Conservation (phyloP, 1,140 invertebrate species). For the Latrodectus geometricus region DNA sequence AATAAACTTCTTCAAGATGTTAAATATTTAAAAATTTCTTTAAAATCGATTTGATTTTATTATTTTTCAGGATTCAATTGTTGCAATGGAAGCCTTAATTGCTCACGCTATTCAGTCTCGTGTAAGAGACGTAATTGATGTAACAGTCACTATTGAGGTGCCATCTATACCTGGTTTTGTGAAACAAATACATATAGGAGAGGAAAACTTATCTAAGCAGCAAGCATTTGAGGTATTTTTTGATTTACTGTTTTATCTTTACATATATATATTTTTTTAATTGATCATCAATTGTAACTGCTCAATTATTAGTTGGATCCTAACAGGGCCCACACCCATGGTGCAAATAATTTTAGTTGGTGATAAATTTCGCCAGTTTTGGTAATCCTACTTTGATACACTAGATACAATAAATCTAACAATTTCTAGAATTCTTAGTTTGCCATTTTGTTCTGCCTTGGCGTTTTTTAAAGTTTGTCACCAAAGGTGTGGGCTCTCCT, state of each 20-base stretch:
- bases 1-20: too few relatives aligned
- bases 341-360: too few relatives aligned
- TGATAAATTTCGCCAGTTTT: too few relatives aligned
- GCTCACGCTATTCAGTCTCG: slow-evolving; percentile 88
- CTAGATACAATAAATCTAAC: too few relatives aligned
- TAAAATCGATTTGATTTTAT: not conserved
- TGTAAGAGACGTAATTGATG: slow-evolving; percentile 85
- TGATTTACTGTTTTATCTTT: not conserved
- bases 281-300: not conserved
- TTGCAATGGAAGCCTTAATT: slow-evolving; percentile 88
- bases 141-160: slow-evolving; percentile 85
- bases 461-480: too few relatives aligned
- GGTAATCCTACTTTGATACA: too few relatives aligned
- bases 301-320: not conserved
- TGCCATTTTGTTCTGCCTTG: too few relatives aligned
- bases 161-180: slow-evolving; percentile 80
- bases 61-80: slow-evolving; percentile 78
- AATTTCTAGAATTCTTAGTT: too few relatives aligned
- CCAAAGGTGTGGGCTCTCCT: too few relatives aligned
- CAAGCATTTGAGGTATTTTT: slow-evolving; percentile 77
- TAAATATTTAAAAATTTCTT: not conserved
- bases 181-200: slow-evolving; percentile 77
- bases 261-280: not conserved
- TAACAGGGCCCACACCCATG: too few relatives aligned
- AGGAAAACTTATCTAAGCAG: slow-evolving; percentile 80